A percentile compares a stretch with the other conserved stretches of the same genome.
Evolutionary conservation across 2,888 invertebrate genomes (phyloP).

Genomic region (Rapana venosa): DNA sequence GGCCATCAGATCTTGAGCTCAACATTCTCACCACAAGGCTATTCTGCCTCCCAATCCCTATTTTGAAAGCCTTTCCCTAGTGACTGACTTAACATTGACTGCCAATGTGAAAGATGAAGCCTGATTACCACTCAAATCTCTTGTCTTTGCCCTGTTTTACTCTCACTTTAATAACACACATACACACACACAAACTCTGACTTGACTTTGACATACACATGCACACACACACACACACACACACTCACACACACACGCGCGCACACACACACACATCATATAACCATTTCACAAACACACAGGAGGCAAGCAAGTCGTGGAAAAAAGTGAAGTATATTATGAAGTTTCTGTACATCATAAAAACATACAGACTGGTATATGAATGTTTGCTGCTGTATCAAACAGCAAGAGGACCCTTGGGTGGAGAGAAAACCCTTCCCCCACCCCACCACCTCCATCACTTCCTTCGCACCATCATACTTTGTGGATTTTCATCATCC

Average conservation of each 20-base stretch:
- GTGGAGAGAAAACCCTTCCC: neutral
- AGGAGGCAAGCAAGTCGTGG: neutral
- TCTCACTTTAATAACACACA: neutral
- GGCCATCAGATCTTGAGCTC: too few relatives aligned
- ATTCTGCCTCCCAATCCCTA: too few relatives aligned
- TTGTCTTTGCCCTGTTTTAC: too few relatives aligned
- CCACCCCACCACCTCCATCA: neutral
- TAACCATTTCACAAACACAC: neutral
- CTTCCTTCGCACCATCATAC: too few relatives aligned
- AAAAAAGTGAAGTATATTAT: slow-evolving; percentile 23
- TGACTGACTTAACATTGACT: too few relatives aligned
- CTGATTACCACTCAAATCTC: too few relatives aligned
- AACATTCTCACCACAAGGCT: too few relatives aligned
- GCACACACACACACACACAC: neutral
- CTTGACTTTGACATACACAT: neutral
- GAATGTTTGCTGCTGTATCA: neutral
- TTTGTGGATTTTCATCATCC: too few relatives aligned
- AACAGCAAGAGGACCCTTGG: neutral
- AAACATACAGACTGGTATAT: slow-evolving; percentile 1
- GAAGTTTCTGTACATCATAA: slow-evolving; percentile 15
- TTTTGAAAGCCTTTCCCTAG: too few relatives aligned
- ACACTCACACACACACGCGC: neutral
- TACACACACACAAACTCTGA: neutral
- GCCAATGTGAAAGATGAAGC: too few relatives aligned
- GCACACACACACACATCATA: neutral